Percentiles rank a stretch among this genome's conserved stretches.
Evolutionary conservation across 2,888 invertebrate species (phyloP).

Genomic region (Athrips mouffetella): DNA sequence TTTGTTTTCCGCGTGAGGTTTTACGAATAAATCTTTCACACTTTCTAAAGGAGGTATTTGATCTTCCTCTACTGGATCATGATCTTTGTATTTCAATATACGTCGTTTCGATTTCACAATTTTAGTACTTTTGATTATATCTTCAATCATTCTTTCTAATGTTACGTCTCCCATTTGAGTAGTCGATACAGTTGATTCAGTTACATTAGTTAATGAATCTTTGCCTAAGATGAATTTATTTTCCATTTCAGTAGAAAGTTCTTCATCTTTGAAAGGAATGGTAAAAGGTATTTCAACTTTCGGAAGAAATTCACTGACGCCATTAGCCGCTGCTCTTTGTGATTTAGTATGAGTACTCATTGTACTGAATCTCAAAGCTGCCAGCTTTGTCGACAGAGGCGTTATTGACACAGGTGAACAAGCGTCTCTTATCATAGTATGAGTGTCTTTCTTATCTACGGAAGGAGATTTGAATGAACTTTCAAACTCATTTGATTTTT

Average conservation of each 20-base stretch:
- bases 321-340: slow-evolving; percentile 49
- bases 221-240: slow-evolving; percentile 67
- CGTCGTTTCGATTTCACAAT: slow-evolving; percentile 65
- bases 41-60: slow-evolving; percentile 49
- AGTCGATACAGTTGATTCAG: slow-evolving; percentile 69
- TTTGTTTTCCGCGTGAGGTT: slow-evolving; percentile 62
- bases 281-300: slow-evolving; percentile 67
- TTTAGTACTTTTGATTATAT: slow-evolving; percentile 79
- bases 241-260: slow-evolving; percentile 70
- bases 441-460: slow-evolving; percentile 63
- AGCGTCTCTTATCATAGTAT: slow-evolving; percentile 61
- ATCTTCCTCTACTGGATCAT: slow-evolving; percentile 39
- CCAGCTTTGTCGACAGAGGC: slow-evolving; percentile 79
- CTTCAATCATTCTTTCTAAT: slow-evolving; percentile 80
- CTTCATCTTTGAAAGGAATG: slow-evolving; percentile 64
- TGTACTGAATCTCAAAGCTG: slow-evolving; percentile 77
- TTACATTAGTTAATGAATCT: slow-evolving; percentile 52
- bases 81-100: slow-evolving; percentile 46
- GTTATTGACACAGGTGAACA: slow-evolving; percentile 76
- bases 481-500: slow-evolving; percentile 69
- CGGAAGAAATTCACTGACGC: slow-evolving; percentile 73
- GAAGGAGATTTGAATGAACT: slow-evolving; percentile 69
- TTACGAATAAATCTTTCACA: slow-evolving; percentile 63
- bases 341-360: slow-evolving; percentile 64
- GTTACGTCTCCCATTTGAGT: slow-evolving; percentile 75